Percentiles rank a stretch among this genome's conserved stretches.
Conservation (phyloP, 2,113 vertebrate genomes). For the Romanogobio albipinnatus region DNA sequence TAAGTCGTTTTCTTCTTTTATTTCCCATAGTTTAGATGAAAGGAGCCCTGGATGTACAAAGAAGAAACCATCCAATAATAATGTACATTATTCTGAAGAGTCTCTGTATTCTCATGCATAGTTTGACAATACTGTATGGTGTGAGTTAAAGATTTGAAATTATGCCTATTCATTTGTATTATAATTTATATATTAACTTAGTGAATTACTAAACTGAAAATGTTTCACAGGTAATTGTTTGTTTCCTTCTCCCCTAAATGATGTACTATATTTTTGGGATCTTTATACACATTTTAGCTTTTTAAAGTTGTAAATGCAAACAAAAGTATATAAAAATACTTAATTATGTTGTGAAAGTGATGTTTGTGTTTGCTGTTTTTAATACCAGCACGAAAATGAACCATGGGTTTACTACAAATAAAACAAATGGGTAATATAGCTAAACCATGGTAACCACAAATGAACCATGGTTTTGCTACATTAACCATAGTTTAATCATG, state of each 20-base stretch:
- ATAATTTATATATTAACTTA: not conserved
- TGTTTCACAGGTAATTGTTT: not conserved
- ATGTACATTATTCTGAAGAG: not conserved
- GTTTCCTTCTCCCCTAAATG: not conserved
- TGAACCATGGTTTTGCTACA: no score
- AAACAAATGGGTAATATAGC: no score
- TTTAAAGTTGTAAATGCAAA: not conserved
- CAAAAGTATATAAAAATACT: not conserved
- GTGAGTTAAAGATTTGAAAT: not conserved
- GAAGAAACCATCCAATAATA: not conserved
- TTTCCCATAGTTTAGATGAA: constrained; percentile 69
- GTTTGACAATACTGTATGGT: not conserved
- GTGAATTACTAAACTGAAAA: not conserved
- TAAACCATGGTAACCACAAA: no score
- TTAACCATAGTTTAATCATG: no score
- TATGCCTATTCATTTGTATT: not conserved
- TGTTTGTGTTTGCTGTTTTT: not conserved
- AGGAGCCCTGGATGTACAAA: not conserved
- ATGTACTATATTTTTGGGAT: not conserved
- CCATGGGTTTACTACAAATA: no score
- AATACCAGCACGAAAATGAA: not conserved
- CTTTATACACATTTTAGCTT: not conserved
- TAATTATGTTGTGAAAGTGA: not conserved
- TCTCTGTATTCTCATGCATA: not conserved
- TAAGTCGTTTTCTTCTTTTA: not conserved